phyloP scores from a whole-genome alignment of 2,113 vertebrate species.

The Lanius ludovicianus region DNA sequence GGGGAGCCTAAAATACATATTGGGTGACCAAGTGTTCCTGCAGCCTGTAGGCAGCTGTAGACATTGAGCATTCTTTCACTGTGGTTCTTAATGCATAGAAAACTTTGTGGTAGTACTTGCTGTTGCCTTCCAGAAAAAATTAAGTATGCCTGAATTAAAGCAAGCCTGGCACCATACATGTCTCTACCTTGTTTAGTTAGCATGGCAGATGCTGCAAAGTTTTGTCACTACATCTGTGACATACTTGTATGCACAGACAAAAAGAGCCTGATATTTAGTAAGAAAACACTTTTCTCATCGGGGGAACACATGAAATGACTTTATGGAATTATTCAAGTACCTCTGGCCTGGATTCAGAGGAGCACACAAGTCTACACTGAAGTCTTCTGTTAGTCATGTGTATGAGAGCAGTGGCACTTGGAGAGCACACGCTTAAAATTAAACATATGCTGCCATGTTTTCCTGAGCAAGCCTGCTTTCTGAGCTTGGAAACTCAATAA shows the following conservation, averaged over 20 bases:
- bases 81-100: slow-evolving; percentile 23
- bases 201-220: background rate
- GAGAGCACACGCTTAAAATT: background rate
- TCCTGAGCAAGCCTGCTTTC: background rate
- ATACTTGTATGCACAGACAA: background rate
- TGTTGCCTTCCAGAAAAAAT: slow-evolving; percentile 44
- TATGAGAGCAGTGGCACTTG: background rate
- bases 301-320: background rate
- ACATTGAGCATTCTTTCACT: background rate
- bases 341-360: background rate
- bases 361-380: background rate
- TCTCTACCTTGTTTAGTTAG: background rate
- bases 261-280: background rate
- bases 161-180: background rate
- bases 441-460: background rate
- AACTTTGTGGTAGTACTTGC: slow-evolving; percentile 1
- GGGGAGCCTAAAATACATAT: background rate
- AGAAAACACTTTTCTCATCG: background rate
- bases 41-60: slow-evolving; percentile 29
- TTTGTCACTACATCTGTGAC: background rate
- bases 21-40: background rate
- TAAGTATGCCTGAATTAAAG: slow-evolving; percentile 25
- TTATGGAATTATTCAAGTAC: background rate
- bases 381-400: background rate
- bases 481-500: background rate